These are phyloP conservation scores for Mormyrus hasselquistii DNA, from an alignment of 2,797 vertebrate genomes.

Conservation along the genomic window DNA sequence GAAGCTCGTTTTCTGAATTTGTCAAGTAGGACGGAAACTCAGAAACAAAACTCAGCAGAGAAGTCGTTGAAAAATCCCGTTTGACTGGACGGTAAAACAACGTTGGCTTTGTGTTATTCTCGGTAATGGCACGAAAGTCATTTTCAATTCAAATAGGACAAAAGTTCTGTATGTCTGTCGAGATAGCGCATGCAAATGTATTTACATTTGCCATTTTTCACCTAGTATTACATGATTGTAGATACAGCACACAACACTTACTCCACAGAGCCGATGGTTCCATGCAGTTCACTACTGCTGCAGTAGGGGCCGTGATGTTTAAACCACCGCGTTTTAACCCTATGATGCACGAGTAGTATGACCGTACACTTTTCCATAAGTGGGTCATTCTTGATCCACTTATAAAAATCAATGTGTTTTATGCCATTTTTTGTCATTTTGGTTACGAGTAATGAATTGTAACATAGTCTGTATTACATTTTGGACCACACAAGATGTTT, in stretches of 20 bases:
- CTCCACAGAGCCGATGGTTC: neutral
- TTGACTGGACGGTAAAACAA: neutral
- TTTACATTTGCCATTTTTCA: neutral
- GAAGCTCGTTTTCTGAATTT: neutral
- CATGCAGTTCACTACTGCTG: neutral
- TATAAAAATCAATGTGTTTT: no score
- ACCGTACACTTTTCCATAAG: no score
- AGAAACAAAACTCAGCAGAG: neutral
- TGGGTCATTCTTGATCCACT: no score
- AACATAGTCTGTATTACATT: no score
- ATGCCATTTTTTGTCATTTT: no score
- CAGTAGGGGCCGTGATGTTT: neutral
- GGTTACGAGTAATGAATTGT: no score
- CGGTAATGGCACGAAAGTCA: neutral
- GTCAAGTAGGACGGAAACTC: neutral
- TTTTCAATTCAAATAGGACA: slow-evolving; percentile 10
- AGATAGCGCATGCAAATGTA: slow-evolving; percentile 9
- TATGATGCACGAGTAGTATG: no score
- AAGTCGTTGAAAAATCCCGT: neutral
- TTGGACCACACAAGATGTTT: no score
- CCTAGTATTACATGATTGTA: neutral
- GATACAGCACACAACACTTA: neutral
- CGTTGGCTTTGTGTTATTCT: neutral
- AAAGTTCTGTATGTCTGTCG: neutral
- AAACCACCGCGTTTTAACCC: neutral